Conservation (phyloP, 2,797 vertebrate species). For the Acanthopagrus latus region DNA sequence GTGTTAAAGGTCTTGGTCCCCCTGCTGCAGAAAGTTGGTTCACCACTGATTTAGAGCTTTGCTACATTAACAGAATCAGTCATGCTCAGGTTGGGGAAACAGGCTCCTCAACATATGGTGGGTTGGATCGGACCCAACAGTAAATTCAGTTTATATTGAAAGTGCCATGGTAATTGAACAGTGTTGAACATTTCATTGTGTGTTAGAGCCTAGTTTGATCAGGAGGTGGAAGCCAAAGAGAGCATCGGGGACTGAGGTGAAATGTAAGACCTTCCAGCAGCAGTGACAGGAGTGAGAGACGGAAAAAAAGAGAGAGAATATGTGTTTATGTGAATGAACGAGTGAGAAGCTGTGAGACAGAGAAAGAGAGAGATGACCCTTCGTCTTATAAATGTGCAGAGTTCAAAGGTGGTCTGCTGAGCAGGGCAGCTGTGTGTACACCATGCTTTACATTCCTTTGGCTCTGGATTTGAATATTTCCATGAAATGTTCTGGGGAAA, state of each 20-base stretch:
- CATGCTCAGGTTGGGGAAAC: constrained; percentile 70
- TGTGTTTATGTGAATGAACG: neutral
- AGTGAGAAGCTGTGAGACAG: neutral
- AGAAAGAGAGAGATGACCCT: neutral
- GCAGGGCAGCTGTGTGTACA: constrained; percentile 38
- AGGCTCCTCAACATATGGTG: constrained; percentile 74
- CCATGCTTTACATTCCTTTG: constrained; percentile 57
- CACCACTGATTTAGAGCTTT: constrained; percentile 78
- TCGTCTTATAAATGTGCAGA: constrained; percentile 21
- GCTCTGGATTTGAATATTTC: constrained; percentile 28
- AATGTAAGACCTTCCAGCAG: constrained; percentile 52
- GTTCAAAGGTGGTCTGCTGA: constrained; percentile 50
- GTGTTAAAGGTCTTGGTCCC: constrained; percentile 64
- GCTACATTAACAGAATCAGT: constrained; percentile 83
- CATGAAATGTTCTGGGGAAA: constrained; percentile 17
- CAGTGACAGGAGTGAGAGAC: constrained; percentile 31
- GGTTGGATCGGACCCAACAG: constrained; percentile 76
- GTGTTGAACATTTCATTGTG: constrained; percentile 77
- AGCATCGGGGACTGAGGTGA: constrained; percentile 45
- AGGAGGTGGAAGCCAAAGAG: constrained; percentile 61
- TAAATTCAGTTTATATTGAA: constrained; percentile 84
- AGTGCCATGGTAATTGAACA: constrained; percentile 80
- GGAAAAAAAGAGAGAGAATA: neutral
- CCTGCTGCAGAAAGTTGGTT: constrained; percentile 56
- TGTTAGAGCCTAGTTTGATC: constrained; percentile 70